A percentile compares a stretch with the other conserved stretches of the same genome.
These are phyloP conservation scores for Galleria mellonella DNA, from an alignment of 1,140 invertebrate species.

Conservation along the genomic window DNA sequence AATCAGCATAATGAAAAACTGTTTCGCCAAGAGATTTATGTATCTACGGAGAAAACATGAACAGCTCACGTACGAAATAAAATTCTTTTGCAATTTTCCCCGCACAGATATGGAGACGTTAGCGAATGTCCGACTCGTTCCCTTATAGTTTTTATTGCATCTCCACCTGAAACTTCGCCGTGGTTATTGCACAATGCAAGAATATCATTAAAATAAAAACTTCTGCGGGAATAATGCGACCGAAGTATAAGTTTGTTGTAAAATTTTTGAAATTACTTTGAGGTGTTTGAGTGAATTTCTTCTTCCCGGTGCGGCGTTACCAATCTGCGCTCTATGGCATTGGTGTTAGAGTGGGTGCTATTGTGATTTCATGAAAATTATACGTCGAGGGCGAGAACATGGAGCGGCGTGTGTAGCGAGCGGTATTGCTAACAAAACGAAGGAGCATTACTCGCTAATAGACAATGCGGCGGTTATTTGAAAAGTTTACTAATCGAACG, in stretches of 20 bases:
- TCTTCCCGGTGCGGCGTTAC: not conserved
- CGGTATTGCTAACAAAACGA: conserved; percentile 3
- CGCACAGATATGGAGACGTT: not conserved
- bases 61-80: no score
- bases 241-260: conserved; percentile 8
- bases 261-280: conserved; percentile 15
- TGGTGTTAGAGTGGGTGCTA: no score
- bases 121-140: no score
- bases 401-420: not conserved
- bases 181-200: no score
- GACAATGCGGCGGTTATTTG: conserved; percentile 18
- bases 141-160: no score
- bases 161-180: no score
- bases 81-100: no score
- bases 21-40: conserved; percentile 7
- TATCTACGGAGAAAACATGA: no score
- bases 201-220: no score
- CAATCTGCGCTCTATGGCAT: no score
- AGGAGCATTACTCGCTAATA: conserved; percentile 10
- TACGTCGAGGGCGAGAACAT: no score
- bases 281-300: conserved; percentile 8
- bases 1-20: conserved; percentile 17
- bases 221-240: conserved; percentile 1
- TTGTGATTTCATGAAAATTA: no score
- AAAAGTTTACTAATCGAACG: conserved; percentile 14